These are phyloP conservation scores for Pseudonaja textilis DNA, from an alignment of 2,113 vertebrate genomes.

Conservation along the genomic window DNA sequence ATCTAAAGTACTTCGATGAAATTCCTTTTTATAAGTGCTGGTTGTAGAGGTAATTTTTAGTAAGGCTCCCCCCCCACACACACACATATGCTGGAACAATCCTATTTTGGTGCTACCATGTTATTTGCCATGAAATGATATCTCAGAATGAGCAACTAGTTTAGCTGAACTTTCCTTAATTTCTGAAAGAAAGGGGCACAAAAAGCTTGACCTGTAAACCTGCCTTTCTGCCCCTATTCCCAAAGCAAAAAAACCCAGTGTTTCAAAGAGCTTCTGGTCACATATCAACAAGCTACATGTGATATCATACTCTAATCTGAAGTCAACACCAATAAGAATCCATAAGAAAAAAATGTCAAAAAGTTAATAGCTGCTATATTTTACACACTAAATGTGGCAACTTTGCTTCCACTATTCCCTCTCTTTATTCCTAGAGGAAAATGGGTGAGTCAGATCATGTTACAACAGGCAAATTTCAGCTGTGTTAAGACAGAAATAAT, in stretches of 20 bases:
- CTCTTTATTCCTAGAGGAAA: background rate
- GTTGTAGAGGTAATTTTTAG: background rate
- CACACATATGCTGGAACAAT: background rate
- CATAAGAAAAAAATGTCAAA: conserved; percentile 15
- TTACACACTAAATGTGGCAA: conserved; percentile 24
- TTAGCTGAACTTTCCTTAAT: conserved; percentile 17
- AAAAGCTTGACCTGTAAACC: background rate
- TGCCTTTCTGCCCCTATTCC: background rate
- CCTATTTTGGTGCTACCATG: background rate
- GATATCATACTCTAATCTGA: conserved; percentile 24
- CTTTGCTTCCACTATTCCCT: conserved; percentile 30
- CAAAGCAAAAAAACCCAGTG: background rate
- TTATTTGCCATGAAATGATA: background rate
- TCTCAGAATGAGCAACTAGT: conserved; percentile 3
- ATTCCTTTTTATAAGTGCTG: background rate
- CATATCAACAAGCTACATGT: background rate
- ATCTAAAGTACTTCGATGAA: background rate
- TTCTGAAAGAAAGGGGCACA: conserved; percentile 27
- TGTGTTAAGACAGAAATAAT: conserved; percentile 28
- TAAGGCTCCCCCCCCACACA: background rate
- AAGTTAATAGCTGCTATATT: conserved; percentile 31
- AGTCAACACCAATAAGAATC: background rate
- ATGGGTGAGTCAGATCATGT: conserved; percentile 12
- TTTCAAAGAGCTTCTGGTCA: background rate
- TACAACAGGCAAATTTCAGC: conserved; percentile 26